A percentile compares a stretch with the other conserved stretches of the same genome.
phyloP scores from a whole-genome alignment of 2,888 invertebrate species.

The Hemistola chrysoprasaria region DNA sequence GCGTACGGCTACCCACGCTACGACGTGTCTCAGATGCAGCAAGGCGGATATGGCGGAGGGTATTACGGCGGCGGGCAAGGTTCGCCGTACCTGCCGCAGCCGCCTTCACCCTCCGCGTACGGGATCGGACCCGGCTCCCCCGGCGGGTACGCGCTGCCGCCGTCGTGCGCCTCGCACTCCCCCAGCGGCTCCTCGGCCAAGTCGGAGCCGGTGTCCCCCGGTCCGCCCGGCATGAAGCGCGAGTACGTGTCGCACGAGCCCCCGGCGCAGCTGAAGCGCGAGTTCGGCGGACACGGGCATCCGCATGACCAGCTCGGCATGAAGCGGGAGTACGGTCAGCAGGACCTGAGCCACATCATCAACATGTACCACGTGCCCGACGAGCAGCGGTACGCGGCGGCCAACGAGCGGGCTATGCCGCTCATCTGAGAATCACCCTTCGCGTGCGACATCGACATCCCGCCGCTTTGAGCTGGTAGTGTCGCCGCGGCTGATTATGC shows the following conservation, averaged over 20 bases:
- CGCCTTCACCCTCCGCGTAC: constrained; percentile 86
- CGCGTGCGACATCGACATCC: constrained; percentile 84
- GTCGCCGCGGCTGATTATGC: constrained; percentile 71
- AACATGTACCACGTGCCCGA: constrained; percentile 86
- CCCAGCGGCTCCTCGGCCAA: constrained; percentile 94
- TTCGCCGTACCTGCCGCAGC: constrained; percentile 89
- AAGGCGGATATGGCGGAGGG: constrained; percentile 86
- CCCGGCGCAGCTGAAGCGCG: constrained; percentile 75
- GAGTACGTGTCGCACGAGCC: constrained; percentile 79
- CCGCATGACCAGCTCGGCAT: constrained; percentile 76
- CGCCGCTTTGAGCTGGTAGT: constrained; percentile 83
- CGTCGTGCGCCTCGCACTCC: constrained; percentile 89
- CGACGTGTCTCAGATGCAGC: constrained; percentile 94
- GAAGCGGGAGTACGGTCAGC: constrained; percentile 88
- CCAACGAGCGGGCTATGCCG: constrained; percentile 83
- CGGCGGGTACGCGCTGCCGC: constrained; percentile 83
- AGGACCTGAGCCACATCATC: constrained; percentile 85
- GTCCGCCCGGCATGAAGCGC: constrained; percentile 82
- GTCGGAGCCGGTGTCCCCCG: constrained; percentile 93
- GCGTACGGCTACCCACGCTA: constrained; percentile 93
- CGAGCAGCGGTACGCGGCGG: constrained; percentile 83
- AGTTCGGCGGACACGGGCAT: constrained; percentile 72
- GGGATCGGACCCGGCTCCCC: constrained; percentile 84
- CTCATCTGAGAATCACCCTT: constrained; percentile 85
- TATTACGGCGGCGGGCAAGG: constrained; percentile 88